A percentile compares a stretch with the other conserved stretches of the same genome.
These are phyloP conservation scores for Acheta domesticus DNA, from an alignment of 2,888 invertebrate genomes.

Conservation along the genomic window DNA sequence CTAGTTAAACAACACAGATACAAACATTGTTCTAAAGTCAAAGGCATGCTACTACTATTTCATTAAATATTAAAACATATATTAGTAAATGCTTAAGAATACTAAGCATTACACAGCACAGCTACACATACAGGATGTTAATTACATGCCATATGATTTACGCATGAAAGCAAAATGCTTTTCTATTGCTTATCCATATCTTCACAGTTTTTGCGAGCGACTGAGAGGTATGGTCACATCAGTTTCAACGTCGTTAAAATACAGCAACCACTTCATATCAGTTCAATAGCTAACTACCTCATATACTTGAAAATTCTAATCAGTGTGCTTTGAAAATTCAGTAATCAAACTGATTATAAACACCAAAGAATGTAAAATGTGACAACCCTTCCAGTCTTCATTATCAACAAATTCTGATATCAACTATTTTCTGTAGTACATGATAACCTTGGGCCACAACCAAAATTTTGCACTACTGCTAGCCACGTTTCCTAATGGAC, in stretches of 20 bases:
- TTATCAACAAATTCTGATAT: slow-evolving; percentile 2
- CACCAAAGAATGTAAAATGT: not conserved
- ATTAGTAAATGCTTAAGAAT: slow-evolving; percentile 10
- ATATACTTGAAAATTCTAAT: not conserved
- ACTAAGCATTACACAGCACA: slow-evolving; percentile 18
- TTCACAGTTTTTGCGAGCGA: slow-evolving; percentile 12
- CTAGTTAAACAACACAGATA: not conserved
- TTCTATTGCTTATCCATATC: slow-evolving; percentile 9
- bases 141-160: slow-evolving; percentile 6
- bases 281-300: not conserved
- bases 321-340: not conserved
- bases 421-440: not conserved
- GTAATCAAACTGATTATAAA: not conserved
- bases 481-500: slow-evolving; percentile 18
- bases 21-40: not conserved
- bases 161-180: slow-evolving; percentile 18
- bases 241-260: not conserved
- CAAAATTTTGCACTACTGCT: slow-evolving; percentile 9
- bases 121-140: not conserved
- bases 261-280: not conserved
- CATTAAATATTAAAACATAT: slow-evolving; percentile 18
- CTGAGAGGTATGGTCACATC: slow-evolving; percentile 18
- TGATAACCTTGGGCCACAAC: slow-evolving; percentile 3
- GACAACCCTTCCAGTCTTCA: slow-evolving; percentile 18
- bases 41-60: not conserved